Base-by-base conservation (phyloP, 2,113 vertebrate genomes). In the Dicerorhinus sumatrensis region DNA sequence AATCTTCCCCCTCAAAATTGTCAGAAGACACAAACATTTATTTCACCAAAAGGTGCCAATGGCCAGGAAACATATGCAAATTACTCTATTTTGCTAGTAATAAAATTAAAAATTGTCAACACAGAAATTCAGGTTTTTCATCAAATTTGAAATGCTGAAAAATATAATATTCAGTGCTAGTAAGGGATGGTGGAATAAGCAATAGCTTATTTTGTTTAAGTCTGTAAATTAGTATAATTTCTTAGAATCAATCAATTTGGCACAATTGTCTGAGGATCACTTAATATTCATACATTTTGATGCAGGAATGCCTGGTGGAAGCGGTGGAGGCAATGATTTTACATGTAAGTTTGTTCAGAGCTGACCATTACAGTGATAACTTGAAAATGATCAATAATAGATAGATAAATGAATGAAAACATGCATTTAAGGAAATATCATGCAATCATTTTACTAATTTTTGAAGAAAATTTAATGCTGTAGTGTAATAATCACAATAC, bases 91-190 rank as follows among this genome's bases (percentile, higher is more conserved):
- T 90, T 80, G 3, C 16, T 85, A 80, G 27, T 81, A 60, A 69
- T 93, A 85, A 81, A 77, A 69, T 76, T 46, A 27, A 95, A 93
- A 88, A 51, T 73, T 75, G 1, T 65, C 62, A 93, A 72, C 18
- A 86, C 25, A 83, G 16, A 91, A 73, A 87, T 87, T 77, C 8
- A 77, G 76, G 87, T 79, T 95, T 13, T 65, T 86, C 31, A 89
- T 81, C 60, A 87, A 54, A 60, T 73, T 79, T 75, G 12, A 89
- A 79, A 73, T 80, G 21, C 6, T 84, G 16, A 73, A 60, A 75
- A 87, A 21, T 48, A 81, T 18, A 94, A 69, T 62, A 94, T 62
- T 96, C 27, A 89, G 31, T 85, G 36, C 16, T 83, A 70, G 16
- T 54, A 56, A 72, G 27, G 8, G 1, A 2, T 73, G 16, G 7